Evolutionary conservation across 1,140 invertebrate species (phyloP), one percentile per base, ranked within the genome.

Genomic region (Aleiodes sp.): DNA sequence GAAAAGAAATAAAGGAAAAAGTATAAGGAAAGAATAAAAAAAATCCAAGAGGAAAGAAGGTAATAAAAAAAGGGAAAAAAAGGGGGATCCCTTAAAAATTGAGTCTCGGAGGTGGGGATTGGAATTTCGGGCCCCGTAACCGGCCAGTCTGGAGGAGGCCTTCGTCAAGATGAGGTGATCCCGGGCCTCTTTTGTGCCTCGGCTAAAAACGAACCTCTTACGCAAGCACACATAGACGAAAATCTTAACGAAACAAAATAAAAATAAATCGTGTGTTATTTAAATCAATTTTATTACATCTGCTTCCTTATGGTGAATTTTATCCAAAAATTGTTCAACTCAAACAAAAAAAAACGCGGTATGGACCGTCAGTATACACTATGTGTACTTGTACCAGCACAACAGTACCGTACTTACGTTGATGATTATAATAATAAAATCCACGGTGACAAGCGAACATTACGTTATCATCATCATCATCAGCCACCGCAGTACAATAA

Each of bases 331-430:
- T 68, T 73, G 68, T 73, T 77, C 75, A 79, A n/a, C n/a, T n/a
- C n/a, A n/a, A n/a, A n/a, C n/a, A n/a, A n/a, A n/a, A n/a, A n/a
- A n/a, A n/a, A n/a, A n/a, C n/a, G n/a, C n/a, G 82, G 82, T 76
- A 86, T 86, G 84, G 84, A 85, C 81, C 84, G 82, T 74, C 84
- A 86, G 82, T 86, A 84, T 76, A 84, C 84, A 28, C 79, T 86
- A 66, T 86, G 84, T 70, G 80, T 86, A 79, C 84, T 86, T 65
- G 84, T 86, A 78, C 84, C 84, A 75, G 84, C 83, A 68, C 81
- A 86, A 65, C 83, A 85, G 73, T 85, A 85, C 70, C 82, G 82
- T 69, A 83, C 73, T 41, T 86, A 85, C 70, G 75, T 84, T 41
- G 80, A 86, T 70, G 75, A 39, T 68, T 75, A 73, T 43, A 73